Evolutionary conservation across 2,888 invertebrate genomes (phyloP).

Genomic region (Eremobia ochroleuca): DNA sequence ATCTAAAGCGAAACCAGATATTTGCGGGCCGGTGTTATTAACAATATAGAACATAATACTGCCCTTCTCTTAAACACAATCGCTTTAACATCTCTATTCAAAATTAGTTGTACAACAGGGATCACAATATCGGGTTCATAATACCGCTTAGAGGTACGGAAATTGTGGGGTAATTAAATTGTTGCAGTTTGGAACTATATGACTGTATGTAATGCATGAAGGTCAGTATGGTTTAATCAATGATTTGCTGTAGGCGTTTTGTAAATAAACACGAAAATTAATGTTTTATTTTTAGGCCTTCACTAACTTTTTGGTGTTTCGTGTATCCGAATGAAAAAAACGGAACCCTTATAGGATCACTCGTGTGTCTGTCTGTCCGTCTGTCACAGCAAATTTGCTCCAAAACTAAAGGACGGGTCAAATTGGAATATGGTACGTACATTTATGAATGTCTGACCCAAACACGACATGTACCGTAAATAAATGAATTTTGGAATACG

Average conservation of each 20-base stretch:
- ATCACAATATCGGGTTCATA: constrained; percentile 17
- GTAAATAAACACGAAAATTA: no score
- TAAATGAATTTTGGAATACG: no score
- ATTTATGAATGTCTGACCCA: no score
- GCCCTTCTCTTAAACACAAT: constrained; percentile 20
- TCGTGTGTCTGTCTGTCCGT: no score
- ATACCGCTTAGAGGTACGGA: constrained; percentile 13
- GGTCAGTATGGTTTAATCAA: background rate
- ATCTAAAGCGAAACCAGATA: constrained; percentile 48
- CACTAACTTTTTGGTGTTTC: no score
- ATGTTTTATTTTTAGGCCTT: no score
- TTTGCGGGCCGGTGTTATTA: constrained; percentile 35
- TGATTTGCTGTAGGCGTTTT: background rate
- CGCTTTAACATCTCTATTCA: constrained; percentile 40
- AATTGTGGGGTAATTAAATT: background rate
- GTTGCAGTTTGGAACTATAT: constrained; percentile 13
- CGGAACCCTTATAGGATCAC: no score
- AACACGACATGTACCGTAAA: no score
- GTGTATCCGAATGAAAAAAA: no score
- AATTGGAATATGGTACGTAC: no score
- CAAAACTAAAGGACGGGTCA: no score
- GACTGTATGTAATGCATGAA: constrained; percentile 21
- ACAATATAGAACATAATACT: constrained; percentile 41
- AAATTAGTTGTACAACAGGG: constrained; percentile 45
- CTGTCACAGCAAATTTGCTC: no score